These are phyloP conservation scores for Gibbula magus DNA, from an alignment of 2,888 invertebrate genomes.

Conservation along the genomic window DNA sequence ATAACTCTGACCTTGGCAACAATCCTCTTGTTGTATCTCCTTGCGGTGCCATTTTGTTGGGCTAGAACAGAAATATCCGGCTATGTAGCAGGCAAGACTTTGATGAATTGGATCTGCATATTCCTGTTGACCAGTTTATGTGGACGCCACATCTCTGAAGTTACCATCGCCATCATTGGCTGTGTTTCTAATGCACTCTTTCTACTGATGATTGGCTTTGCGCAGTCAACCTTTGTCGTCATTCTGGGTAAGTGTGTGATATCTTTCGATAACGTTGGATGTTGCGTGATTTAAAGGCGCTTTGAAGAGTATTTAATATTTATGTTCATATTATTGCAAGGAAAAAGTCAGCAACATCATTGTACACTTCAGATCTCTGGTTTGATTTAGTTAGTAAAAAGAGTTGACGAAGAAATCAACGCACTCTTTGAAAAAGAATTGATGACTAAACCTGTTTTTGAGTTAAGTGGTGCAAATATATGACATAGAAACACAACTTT, in stretches of 20 bases:
- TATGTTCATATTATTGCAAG: no score
- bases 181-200: conserved; percentile 11
- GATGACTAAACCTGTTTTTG: no score
- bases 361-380: no score
- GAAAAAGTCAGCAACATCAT: no score
- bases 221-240: conserved; percentile 18
- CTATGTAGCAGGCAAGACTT: neutral
- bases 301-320: no score
- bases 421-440: no score
- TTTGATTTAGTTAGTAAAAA: no score
- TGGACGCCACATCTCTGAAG: conserved; percentile 16
- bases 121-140: neutral
- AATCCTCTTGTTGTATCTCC: conserved; percentile 26
- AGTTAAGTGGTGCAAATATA: no score
- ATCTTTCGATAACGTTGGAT: no score
- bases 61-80: conserved; percentile 19
- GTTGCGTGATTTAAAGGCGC: no score
- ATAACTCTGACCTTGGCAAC: conserved; percentile 6
- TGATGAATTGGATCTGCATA: conserved; percentile 25
- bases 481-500: no score
- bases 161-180: conserved; percentile 25
- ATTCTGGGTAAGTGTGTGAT: conserved; percentile 32
- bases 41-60: conserved; percentile 34
- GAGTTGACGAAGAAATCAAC: no score
- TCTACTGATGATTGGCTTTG: conserved; percentile 20